A percentile compares a stretch with the other conserved stretches of the same genome.
Evolutionary conservation across 2,113 vertebrate species (phyloP).

Genomic region (Trochalopteron elliotii): DNA sequence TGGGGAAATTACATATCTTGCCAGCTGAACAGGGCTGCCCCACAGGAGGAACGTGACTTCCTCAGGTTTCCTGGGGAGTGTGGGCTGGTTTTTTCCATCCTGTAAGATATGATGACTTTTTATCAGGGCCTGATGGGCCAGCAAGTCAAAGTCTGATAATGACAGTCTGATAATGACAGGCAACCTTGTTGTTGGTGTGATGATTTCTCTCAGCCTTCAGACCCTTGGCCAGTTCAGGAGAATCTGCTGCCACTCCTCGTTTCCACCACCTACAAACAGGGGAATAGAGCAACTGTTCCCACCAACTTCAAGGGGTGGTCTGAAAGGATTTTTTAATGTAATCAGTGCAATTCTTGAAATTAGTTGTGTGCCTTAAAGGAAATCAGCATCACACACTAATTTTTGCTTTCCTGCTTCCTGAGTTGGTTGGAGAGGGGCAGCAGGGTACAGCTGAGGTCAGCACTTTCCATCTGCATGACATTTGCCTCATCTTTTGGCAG

Average conservation of each 20-base stretch:
- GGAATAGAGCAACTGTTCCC: not conserved
- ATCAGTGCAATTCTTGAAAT: not conserved
- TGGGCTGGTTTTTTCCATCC: not conserved
- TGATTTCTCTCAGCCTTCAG: not conserved
- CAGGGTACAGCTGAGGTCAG: not conserved
- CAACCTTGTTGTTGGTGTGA: not conserved
- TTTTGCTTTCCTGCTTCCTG: not conserved
- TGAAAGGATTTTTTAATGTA: not conserved
- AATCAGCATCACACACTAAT: not conserved
- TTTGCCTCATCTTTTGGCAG: conserved; percentile 67
- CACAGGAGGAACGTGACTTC: rapidly evolving
- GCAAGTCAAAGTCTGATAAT: not conserved
- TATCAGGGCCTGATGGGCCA: not conserved
- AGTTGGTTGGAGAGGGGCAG: not conserved
- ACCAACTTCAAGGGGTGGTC: not conserved
- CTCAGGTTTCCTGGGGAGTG: not conserved
- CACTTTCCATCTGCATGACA: not conserved
- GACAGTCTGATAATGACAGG: not conserved
- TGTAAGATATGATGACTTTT: not conserved
- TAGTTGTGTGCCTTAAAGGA: not conserved
- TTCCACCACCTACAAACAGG: not conserved
- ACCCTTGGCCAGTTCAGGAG: not conserved
- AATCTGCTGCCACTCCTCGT: rapidly evolving
- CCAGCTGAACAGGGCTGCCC: not conserved
- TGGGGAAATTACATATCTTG: not conserved